Percentiles rank a stretch among this genome's conserved stretches.
phyloP scores from a whole-genome alignment of 2,797 vertebrate species.

The Agapornis canus region DNA sequence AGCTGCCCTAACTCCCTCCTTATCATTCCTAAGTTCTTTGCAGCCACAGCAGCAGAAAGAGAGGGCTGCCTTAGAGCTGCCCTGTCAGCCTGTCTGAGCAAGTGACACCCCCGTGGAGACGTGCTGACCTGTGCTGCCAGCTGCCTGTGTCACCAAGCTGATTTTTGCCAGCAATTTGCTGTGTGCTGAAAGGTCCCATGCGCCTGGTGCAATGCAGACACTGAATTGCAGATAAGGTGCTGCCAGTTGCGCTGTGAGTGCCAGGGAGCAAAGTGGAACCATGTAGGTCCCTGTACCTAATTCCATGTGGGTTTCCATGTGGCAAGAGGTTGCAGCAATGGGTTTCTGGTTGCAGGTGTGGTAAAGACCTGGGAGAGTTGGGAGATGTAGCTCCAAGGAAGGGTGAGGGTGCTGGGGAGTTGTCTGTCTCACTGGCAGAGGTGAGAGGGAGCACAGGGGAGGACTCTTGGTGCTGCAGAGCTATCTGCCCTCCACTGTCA shows the following conservation, averaged over 20 bases:
- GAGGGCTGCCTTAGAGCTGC: not conserved
- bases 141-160: not conserved
- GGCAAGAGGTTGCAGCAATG: not conserved
- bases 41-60: not conserved
- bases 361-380: not conserved
- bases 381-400: not conserved
- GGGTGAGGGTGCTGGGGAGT: not conserved
- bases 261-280: not conserved
- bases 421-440: not conserved
- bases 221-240: not conserved
- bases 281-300: not conserved
- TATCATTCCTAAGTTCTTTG: not conserved
- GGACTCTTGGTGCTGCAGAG: not conserved
- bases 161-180: not conserved
- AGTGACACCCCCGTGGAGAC: accelerated
- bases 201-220: not conserved
- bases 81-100: not conserved
- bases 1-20: not conserved
- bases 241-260: accelerated
- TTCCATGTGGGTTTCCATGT: not conserved
- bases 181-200: not conserved
- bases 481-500: not conserved
- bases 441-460: not conserved
- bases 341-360: not conserved
- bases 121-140: not conserved